Evolutionary conservation across 2,797 vertebrate genomes (phyloP).

Genomic region (Phoxinus dragarum): DNA sequence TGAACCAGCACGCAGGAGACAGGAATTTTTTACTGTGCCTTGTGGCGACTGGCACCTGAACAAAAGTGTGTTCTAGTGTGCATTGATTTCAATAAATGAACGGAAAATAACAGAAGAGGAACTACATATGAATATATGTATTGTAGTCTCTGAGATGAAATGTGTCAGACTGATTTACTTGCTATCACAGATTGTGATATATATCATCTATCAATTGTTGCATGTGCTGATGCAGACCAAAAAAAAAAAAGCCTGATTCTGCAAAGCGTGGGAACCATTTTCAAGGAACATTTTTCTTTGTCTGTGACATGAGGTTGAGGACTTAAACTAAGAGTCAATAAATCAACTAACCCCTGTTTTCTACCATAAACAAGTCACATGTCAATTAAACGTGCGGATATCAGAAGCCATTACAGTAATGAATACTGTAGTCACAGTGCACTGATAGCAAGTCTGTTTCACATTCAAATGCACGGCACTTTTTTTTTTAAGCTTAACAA

Average conservation of each 20-base stretch:
- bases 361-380: constrained; percentile 4
- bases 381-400: constrained; percentile 31
- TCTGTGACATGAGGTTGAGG: constrained; percentile 1
- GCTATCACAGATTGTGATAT: neutral
- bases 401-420: constrained; percentile 26
- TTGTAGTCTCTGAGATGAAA: neutral
- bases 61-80: constrained; percentile 21
- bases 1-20: constrained; percentile 53
- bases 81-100: neutral
- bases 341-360: constrained; percentile 20
- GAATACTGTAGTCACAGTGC: constrained; percentile 27
- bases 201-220: neutral
- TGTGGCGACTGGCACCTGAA: constrained; percentile 46
- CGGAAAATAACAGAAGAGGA: neutral
- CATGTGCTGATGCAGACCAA: constrained; percentile 12
- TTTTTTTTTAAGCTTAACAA: constrained; percentile 40
- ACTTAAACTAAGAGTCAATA: constrained; percentile 34
- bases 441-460: constrained; percentile 40
- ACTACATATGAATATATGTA: neutral
- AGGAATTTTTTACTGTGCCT: constrained; percentile 58
- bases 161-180: neutral
- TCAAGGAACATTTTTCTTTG: neutral
- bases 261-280: neutral
- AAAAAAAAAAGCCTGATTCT: neutral
- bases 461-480: constrained; percentile 35